phyloP scores from a whole-genome alignment of 2,113 vertebrate species.

The Epinephelus cyanopodus region DNA sequence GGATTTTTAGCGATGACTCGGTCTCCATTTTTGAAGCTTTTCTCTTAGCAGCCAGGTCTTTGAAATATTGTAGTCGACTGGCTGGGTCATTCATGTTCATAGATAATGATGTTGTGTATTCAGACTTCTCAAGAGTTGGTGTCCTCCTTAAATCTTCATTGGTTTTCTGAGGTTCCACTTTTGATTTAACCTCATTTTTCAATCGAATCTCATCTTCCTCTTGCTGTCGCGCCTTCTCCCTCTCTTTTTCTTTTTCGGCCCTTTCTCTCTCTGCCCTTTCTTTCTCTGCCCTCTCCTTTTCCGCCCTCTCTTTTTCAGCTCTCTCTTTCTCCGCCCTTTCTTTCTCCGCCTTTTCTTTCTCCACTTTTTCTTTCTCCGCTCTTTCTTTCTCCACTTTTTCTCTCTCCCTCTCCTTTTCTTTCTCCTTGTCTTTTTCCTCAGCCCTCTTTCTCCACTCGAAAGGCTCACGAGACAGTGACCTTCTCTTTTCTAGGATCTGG shows the following conservation, averaged over 20 bases:
- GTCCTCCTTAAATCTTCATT: constrained; percentile 50
- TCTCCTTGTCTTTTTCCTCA: constrained; percentile 69
- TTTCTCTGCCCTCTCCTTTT: constrained; percentile 25
- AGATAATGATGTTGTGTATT: constrained; percentile 28
- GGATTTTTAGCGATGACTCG: constrained; percentile 60
- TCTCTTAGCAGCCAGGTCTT: constrained; percentile 80
- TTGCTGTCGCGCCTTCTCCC: constrained; percentile 51
- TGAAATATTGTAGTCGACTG: constrained; percentile 82
- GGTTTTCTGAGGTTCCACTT: constrained; percentile 56
- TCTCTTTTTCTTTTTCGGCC: constrained; percentile 44
- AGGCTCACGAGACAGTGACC: constrained; percentile 80
- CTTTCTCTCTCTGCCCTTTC: constrained; percentile 23
- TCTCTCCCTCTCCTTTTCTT: constrained; percentile 54
- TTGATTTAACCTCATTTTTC: constrained; percentile 55
- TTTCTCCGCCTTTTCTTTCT: constrained; percentile 49
- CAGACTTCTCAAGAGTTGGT: constrained; percentile 30
- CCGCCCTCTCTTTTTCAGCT: constrained; percentile 61
- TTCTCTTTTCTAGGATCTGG: constrained; percentile 92
- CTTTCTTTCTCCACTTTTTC: constrained; percentile 52
- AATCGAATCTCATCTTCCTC: constrained; percentile 20
- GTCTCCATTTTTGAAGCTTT: constrained; percentile 72
- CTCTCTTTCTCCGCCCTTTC: constrained; percentile 49
- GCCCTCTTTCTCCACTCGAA: constrained; percentile 81
- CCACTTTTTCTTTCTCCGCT: constrained; percentile 55
- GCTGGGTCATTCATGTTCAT: constrained; percentile 81